phyloP scores from a whole-genome alignment of 2,113 vertebrate species.

The Acanthochromis polyacanthus region DNA sequence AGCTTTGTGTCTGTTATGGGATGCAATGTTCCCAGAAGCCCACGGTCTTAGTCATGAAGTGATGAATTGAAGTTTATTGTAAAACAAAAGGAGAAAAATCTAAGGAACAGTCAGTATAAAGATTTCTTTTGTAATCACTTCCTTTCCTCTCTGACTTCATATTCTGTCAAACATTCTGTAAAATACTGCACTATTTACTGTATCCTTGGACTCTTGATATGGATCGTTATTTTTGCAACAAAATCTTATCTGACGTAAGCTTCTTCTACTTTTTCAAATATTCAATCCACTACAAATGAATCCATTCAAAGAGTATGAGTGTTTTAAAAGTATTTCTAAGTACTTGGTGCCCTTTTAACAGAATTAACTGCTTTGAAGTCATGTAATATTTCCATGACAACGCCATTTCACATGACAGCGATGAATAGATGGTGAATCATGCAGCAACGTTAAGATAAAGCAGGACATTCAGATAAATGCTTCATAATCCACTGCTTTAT shows the following conservation, averaged over 20 bases:
- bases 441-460: not conserved
- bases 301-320: not conserved
- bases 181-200: too few relatives aligned
- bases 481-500: not conserved
- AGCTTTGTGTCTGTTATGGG: conserved; percentile 83
- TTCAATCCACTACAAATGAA: conserved; percentile 11
- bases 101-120: too few relatives aligned
- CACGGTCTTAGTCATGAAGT: not conserved
- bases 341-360: not conserved
- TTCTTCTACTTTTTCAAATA: not conserved
- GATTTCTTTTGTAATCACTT: too few relatives aligned
- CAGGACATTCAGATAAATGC: not conserved
- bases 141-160: too few relatives aligned
- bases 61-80: not conserved
- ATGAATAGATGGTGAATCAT: not conserved
- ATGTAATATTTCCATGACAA: not conserved
- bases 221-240: not conserved
- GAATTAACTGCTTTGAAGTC: not conserved
- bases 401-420: not conserved
- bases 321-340: not conserved
- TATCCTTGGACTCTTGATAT: not conserved
- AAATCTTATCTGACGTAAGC: not conserved
- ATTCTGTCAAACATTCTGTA: too few relatives aligned
- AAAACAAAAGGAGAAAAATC: conserved; percentile 2
- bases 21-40: conserved; percentile 81